Percentiles rank a stretch among this genome's conserved stretches.
These are phyloP conservation scores for Hylia prasina DNA, from an alignment of 2,113 vertebrate genomes.

Conservation along the genomic window DNA sequence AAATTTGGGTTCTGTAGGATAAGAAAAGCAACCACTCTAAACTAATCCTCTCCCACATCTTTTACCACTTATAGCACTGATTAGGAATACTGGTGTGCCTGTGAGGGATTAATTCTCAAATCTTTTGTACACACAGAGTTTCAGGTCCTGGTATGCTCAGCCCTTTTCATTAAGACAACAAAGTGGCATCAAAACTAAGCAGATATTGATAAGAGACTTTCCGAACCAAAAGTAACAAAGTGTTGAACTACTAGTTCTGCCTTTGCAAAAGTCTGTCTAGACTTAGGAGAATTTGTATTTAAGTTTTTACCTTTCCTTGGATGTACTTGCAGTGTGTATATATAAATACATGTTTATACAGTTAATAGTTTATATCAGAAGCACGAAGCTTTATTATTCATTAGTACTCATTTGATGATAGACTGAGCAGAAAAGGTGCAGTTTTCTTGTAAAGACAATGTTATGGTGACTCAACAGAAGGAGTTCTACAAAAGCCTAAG, in stretches of 20 bases:
- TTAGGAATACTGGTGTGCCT: neutral
- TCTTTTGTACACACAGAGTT: neutral
- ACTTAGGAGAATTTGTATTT: neutral
- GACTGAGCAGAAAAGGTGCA: constrained; percentile 23
- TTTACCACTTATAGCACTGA: neutral
- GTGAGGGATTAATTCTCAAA: neutral
- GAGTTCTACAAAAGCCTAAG: neutral
- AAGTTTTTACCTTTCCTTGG: neutral
- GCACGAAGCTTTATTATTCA: neutral
- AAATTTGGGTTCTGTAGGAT: neutral
- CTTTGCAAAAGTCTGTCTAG: neutral
- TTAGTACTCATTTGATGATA: neutral
- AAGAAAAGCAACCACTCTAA: neutral
- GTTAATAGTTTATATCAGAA: neutral
- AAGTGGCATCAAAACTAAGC: neutral
- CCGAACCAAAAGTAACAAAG: neutral
- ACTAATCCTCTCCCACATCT: neutral
- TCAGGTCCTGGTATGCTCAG: neutral
- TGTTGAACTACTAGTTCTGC: neutral
- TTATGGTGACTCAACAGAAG: neutral
- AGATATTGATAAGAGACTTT: neutral
- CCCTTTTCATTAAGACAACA: neutral
- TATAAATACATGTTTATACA: neutral
- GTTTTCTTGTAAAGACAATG: neutral
- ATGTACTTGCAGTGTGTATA: neutral